These are phyloP conservation scores for Tolmerus cingulatus DNA, from an alignment of 2,888 invertebrate genomes.

Conservation along the genomic window DNA sequence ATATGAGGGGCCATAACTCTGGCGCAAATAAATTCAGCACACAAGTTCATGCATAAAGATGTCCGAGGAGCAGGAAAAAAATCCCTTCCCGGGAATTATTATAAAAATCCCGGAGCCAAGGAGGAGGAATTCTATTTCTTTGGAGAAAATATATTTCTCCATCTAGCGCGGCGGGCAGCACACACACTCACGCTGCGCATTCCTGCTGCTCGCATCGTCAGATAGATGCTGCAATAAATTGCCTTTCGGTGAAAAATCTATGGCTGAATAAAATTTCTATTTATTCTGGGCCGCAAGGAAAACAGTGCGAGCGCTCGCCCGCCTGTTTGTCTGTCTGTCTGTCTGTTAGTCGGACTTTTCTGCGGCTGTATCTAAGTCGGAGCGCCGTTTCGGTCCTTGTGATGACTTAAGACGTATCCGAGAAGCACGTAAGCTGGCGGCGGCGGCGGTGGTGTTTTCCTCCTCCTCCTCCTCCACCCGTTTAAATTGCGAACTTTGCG, in stretches of 20 bases:
- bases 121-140: slow-evolving; percentile 42
- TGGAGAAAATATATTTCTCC: slow-evolving; percentile 25
- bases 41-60: slow-evolving; percentile 44
- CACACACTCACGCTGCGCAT: slow-evolving; percentile 9
- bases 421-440: not conserved
- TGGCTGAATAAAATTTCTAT: slow-evolving; percentile 46
- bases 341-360: not conserved
- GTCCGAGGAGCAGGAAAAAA: slow-evolving; percentile 35
- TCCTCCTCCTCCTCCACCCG: not conserved
- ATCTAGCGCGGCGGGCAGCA: not conserved
- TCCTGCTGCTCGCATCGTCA: slow-evolving; percentile 27
- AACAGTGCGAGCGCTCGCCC: not conserved
- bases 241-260: slow-evolving; percentile 45
- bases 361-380: not conserved
- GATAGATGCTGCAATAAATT: slow-evolving; percentile 39
- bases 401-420: slow-evolving; percentile 17
- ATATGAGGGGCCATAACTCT: slow-evolving; percentile 38
- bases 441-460: not conserved
- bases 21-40: slow-evolving; percentile 40
- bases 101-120: slow-evolving; percentile 40
- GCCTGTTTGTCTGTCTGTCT: not conserved
- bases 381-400: not conserved
- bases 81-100: slow-evolving; percentile 40
- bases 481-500: slow-evolving; percentile 43
- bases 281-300: slow-evolving; percentile 37